These are phyloP conservation scores for Arctopsyche grandis DNA, from an alignment of 1,140 invertebrate genomes.

Conservation along the genomic window DNA sequence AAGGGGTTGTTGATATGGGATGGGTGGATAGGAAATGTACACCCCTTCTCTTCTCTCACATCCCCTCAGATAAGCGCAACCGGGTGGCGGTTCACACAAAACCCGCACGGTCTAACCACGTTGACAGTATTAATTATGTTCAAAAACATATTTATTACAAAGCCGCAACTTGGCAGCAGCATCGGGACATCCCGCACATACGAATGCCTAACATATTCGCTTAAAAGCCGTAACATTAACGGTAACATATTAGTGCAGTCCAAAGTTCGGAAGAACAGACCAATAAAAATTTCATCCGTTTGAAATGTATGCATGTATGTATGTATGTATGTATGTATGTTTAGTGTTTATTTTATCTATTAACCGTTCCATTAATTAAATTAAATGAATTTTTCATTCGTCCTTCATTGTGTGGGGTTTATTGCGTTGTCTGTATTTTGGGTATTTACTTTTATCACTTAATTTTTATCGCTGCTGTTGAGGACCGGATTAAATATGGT, in stretches of 20 bases:
- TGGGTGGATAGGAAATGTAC: neutral
- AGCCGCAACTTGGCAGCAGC: constrained; percentile 14
- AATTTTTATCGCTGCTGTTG: constrained; percentile 24
- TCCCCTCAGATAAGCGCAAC: neutral
- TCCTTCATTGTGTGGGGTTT: no score
- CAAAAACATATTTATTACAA: constrained; percentile 23
- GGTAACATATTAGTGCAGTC: no score
- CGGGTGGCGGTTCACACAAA: neutral
- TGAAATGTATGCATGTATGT: no score
- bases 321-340: no score
- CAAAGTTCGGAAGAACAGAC: no score
- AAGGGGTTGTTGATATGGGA: neutral
- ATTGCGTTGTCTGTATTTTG: neutral
- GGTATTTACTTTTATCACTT: neutral
- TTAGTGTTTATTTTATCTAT: no score
- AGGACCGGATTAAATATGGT: constrained; percentile 25
- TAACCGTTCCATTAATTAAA: no score
- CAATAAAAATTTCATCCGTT: no score
- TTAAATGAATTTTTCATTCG: no score
- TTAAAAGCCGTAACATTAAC: neutral
- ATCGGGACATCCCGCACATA: neutral
- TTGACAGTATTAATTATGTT: constrained; percentile 29
- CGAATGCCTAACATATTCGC: neutral
- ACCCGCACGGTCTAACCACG: neutral
- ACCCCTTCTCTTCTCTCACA: neutral